Percentiles rank a stretch among this genome's conserved stretches.
Evolutionary conservation across 2,888 invertebrate genomes (phyloP).

Genomic region (Adineta ricciae): DNA sequence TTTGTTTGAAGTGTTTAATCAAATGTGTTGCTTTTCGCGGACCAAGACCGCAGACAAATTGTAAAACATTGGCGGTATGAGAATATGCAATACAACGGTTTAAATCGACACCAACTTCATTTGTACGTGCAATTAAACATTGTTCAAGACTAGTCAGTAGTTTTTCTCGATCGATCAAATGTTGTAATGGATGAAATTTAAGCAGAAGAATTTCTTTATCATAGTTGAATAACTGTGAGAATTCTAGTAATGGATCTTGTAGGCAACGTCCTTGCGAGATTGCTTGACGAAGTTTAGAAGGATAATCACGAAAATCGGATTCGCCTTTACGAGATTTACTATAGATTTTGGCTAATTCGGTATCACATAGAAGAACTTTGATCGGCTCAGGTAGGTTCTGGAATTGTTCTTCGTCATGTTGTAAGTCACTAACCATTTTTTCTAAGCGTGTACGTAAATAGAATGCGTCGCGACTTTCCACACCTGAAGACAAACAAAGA

Average conservation of each 20-base stretch:
- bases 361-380: constrained; percentile 80
- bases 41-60: constrained; percentile 92
- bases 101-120: constrained; percentile 94
- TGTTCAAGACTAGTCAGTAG: neutral
- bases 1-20: constrained; percentile 41
- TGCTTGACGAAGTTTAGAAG: constrained; percentile 76
- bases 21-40: constrained; percentile 69
- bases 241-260: constrained; percentile 90
- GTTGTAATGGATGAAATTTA: constrained; percentile 72
- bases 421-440: neutral
- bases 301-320: constrained; percentile 82
- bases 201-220: constrained; percentile 93
- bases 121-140: constrained; percentile 82
- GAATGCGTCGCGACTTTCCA: neutral
- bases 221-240: constrained; percentile 82
- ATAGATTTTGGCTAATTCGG: constrained; percentile 80
- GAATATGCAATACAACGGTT: constrained; percentile 77
- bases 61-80: constrained; percentile 72
- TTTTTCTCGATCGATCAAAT: constrained; percentile 35
- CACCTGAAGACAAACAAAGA: neutral
- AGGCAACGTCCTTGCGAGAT: constrained; percentile 79
- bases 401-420: neutral
- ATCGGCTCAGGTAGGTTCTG: constrained; percentile 61
- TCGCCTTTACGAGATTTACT: constrained; percentile 51
- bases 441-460: neutral